Percentiles rank a stretch among this genome's conserved stretches.
Conservation (phyloP, 1,140 invertebrate species). For the Thalassaphorura encarpata region DNA sequence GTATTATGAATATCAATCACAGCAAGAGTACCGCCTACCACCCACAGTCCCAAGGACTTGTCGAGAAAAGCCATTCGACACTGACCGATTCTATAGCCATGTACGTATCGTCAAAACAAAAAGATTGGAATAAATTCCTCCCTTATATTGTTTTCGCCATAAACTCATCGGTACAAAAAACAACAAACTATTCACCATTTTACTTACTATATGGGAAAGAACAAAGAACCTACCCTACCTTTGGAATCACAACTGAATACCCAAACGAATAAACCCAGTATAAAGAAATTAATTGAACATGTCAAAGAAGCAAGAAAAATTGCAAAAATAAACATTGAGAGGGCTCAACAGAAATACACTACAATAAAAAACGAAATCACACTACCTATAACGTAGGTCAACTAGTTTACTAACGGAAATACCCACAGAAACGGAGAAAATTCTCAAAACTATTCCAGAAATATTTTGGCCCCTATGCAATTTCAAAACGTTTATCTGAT, state of each 20-base stretch:
- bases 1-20: slow-evolving; percentile 1
- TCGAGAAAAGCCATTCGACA: slow-evolving; percentile 1
- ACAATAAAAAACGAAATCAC: too few relatives aligned
- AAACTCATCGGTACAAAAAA: slow-evolving; percentile 23
- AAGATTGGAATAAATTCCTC: slow-evolving; percentile 35
- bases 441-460: too few relatives aligned
- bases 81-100: slow-evolving; percentile 14
- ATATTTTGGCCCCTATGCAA: too few relatives aligned
- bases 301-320: not conserved
- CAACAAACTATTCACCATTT: slow-evolving; percentile 30
- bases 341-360: not conserved
- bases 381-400: too few relatives aligned
- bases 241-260: slow-evolving; percentile 16
- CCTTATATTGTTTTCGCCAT: slow-evolving; percentile 34
- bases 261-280: not conserved
- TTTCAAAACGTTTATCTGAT: too few relatives aligned
- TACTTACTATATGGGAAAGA: slow-evolving; percentile 33
- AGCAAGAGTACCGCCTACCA: not conserved
- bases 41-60: not conserved
- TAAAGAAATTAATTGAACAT: not conserved
- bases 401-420: too few relatives aligned
- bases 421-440: too few relatives aligned
- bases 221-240: slow-evolving; percentile 21
- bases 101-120: slow-evolving; percentile 28
- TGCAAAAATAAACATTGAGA: not conserved